Evolutionary conservation across 2,888 invertebrate genomes (phyloP).

Genomic region (Ptilodon capucinus): DNA sequence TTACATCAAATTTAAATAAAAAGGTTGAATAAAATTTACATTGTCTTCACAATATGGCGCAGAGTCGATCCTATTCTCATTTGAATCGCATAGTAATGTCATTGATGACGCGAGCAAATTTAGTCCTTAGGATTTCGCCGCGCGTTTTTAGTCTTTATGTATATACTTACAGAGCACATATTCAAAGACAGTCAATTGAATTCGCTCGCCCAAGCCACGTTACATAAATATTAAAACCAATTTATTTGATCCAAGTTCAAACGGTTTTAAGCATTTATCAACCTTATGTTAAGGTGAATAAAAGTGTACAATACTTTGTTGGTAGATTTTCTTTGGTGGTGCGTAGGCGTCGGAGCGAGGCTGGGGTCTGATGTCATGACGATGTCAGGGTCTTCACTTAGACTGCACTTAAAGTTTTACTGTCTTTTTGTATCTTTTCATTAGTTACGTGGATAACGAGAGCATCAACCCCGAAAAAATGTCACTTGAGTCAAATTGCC

Average conservation of each 20-base stretch:
- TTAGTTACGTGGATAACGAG: constrained; percentile 13
- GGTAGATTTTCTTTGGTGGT: constrained; percentile 11
- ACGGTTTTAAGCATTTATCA: constrained; percentile 9
- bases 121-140: too few species aligned
- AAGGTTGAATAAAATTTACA: too few species aligned
- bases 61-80: too few species aligned
- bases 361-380: constrained; percentile 55
- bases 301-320: constrained; percentile 2
- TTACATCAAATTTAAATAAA: too few species aligned
- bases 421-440: constrained; percentile 21
- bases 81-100: too few species aligned
- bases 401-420: constrained; percentile 35
- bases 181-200: too few species aligned
- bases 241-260: neutral
- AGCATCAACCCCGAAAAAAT: constrained; percentile 1
- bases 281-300: constrained; percentile 11
- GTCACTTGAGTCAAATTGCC: too few species aligned
- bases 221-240: constrained; percentile 20
- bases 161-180: too few species aligned
- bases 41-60: too few species aligned
- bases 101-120: too few species aligned
- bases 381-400: constrained; percentile 59
- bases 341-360: constrained; percentile 48
- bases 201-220: too few species aligned
- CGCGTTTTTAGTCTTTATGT: too few species aligned